These are phyloP conservation scores for Phymastichus coffea DNA, from an alignment of 1,140 invertebrate species.

Conservation along the genomic window DNA sequence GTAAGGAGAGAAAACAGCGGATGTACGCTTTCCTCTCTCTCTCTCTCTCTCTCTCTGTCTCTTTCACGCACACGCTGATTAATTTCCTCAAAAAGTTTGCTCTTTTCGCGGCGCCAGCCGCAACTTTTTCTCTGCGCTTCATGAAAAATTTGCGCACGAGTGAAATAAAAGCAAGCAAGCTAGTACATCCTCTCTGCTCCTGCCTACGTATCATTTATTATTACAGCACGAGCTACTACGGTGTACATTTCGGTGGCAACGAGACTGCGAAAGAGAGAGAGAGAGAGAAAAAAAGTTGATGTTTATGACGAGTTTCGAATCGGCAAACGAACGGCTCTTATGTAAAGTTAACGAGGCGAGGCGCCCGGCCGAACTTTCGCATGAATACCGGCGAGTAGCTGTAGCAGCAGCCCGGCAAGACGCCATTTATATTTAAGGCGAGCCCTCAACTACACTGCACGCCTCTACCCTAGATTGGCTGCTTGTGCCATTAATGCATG, in stretches of 20 bases:
- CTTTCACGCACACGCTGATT: slow-evolving; percentile 37
- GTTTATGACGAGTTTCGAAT: slow-evolving; percentile 33
- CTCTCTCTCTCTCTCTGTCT: no score
- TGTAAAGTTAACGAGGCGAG: slow-evolving; percentile 52
- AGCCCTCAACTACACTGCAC: no score
- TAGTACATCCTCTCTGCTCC: no score
- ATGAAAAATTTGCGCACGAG: no score
- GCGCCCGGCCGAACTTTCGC: slow-evolving; percentile 44
- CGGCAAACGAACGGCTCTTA: slow-evolving; percentile 39
- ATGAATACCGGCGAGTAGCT: slow-evolving; percentile 43
- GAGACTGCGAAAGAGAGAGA: no score
- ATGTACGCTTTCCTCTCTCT: no score
- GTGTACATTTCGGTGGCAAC: no score
- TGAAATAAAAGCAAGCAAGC: no score
- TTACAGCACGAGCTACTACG: not conserved
- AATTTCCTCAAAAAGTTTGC: slow-evolving; percentile 47
- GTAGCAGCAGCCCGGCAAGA: slow-evolving; percentile 37
- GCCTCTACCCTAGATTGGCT: slow-evolving; percentile 48
- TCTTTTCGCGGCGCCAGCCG: slow-evolving; percentile 7
- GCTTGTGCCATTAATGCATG: slow-evolving; percentile 48
- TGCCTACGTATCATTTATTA: slow-evolving; percentile 13
- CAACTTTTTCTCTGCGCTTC: slow-evolving; percentile 12
- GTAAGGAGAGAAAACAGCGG: not conserved
- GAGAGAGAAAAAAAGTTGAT: no score
- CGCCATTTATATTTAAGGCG: slow-evolving; percentile 53